Base-by-base conservation (phyloP, 2,888 invertebrate genomes). In the Acrobeloides nanus region DNA sequence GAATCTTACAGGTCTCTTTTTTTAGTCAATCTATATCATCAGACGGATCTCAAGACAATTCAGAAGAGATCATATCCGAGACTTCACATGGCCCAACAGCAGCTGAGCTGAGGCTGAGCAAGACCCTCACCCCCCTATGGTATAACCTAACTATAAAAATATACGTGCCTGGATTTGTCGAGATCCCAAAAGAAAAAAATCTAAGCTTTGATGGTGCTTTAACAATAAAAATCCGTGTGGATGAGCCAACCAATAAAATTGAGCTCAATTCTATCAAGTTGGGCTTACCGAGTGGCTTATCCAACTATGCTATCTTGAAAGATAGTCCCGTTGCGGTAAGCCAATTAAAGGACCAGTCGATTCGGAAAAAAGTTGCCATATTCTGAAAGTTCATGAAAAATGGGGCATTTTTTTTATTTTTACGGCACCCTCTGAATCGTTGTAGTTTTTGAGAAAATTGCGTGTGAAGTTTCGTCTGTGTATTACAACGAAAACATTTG, bases 151-250 rank as follows among this genome's bases (percentile, higher is more conserved):
- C 55, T 1, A 42, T 68, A 44, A 68, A 69, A 43, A 55, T 64
- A 7, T 66, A 67, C 48, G 48, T 70, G n/a, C 70, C 70, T 6
- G 70, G 70, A 5, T 69, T 63, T 40, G 66, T 53, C 3, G 54
- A 53, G n/a, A 47, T 48, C 33, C 38, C 53, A 7, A 53, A 50
- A 5, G 51, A 53, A 5, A 60, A 61, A 25, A 65, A 66, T 42
- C 41, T 71, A 18, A 71, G 66, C 5, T 67, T 67, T 37, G 66
- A 69, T 31, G 70, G 55, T 10, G 48, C 59, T 48, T 49, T 68
- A 17, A 57, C 37, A 7, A 62, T 69, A 26, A 55, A 59, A 33
- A 45, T 68, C 35, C 43, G 49, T 23, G 59, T 62, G 7, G 42
- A 48, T 6, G 48, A 63, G 17, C 27, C 48, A 2, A 52, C 64